Conservation (phyloP, 2,797 vertebrate genomes). For the Karalla daura region DNA sequence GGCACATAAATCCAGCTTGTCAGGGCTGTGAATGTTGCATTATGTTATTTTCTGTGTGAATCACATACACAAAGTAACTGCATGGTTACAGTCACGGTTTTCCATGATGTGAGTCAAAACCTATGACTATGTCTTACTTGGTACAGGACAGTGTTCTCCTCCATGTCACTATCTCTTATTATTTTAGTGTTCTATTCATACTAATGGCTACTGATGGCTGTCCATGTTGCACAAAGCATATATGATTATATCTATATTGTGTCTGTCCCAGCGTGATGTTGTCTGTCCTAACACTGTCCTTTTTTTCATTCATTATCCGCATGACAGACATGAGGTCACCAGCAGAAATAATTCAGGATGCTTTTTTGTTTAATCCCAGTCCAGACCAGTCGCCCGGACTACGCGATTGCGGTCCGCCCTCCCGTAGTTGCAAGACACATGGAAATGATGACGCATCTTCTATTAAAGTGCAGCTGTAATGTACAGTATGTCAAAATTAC, state of each 20-base stretch:
- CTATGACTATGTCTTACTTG: not conserved
- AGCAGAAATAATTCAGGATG: not conserved
- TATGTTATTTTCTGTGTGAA: not conserved
- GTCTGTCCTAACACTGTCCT: not conserved
- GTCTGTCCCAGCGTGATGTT: not conserved
- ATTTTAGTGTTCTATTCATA: not conserved
- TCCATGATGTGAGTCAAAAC: not conserved
- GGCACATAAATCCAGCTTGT: not conserved
- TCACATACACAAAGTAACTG: not conserved
- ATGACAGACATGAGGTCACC: constrained; percentile 43
- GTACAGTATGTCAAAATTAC: constrained; percentile 42
- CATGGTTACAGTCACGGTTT: not conserved
- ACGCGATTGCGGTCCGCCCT: not conserved
- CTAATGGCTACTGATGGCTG: too few species aligned
- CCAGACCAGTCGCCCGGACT: not conserved
- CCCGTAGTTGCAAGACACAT: constrained; percentile 3
- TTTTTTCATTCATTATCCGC: not conserved
- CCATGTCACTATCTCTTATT: not conserved
- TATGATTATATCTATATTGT: too few species aligned
- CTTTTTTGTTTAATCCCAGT: constrained; percentile 15
- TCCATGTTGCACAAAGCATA: too few species aligned
- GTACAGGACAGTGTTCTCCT: not conserved
- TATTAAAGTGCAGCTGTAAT: constrained; percentile 5
- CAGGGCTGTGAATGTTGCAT: not conserved
- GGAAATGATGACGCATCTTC: constrained; percentile 55